These are phyloP conservation scores for Magallana ariakensis DNA, from an alignment of 1,140 invertebrate genomes.

Conservation along the genomic window DNA sequence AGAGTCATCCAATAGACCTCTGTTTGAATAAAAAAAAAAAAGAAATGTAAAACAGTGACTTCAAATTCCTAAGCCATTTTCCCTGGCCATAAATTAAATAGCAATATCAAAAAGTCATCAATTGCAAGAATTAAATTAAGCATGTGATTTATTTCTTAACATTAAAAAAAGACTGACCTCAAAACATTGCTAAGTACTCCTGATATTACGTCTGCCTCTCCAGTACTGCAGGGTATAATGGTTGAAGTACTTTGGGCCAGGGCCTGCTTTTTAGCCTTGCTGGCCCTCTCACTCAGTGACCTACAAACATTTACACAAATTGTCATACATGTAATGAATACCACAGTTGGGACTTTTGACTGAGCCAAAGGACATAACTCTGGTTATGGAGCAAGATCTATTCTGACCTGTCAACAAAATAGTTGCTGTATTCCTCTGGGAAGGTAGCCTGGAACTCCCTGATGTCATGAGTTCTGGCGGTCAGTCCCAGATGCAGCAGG, in stretches of 20 bases:
- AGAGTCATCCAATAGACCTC: constrained; percentile 76
- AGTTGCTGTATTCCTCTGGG: constrained; percentile 73
- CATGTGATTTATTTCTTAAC: not conserved
- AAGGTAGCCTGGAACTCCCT: constrained; percentile 77
- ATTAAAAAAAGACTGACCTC: constrained; percentile 58
- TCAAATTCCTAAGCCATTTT: not conserved
- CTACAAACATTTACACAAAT: constrained; percentile 45
- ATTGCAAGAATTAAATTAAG: too few relatives aligned
- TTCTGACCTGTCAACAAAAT: constrained; percentile 75
- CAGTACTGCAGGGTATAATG: constrained; percentile 61
- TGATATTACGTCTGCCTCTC: constrained; percentile 70
- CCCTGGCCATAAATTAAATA: too few relatives aligned
- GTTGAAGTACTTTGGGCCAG: constrained; percentile 33
- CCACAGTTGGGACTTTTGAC: not conserved
- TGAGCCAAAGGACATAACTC: not conserved
- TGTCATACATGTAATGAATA: not conserved
- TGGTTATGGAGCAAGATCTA: not conserved
- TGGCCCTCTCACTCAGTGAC: constrained; percentile 59
- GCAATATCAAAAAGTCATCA: too few relatives aligned
- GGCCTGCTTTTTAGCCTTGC: constrained; percentile 46
- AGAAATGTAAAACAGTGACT: not conserved
- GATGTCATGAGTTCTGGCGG: constrained; percentile 77
- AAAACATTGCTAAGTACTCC: constrained; percentile 72
- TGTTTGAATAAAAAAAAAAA: constrained; percentile 58
- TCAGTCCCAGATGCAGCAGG: constrained; percentile 78